These are phyloP conservation scores for Diprion similis DNA, from an alignment of 1,140 invertebrate genomes.

Conservation along the genomic window DNA sequence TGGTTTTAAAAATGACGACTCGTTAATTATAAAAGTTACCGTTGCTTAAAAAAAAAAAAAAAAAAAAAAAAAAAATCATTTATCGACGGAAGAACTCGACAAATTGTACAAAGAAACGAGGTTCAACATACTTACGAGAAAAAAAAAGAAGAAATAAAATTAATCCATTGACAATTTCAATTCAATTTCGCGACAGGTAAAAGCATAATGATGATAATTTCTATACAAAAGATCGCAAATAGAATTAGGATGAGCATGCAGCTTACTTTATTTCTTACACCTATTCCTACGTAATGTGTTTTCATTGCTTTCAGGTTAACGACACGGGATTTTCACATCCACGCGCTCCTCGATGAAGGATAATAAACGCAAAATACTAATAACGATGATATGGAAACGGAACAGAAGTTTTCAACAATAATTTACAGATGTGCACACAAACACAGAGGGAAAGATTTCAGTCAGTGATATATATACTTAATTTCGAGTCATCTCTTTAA, in stretches of 20 bases:
- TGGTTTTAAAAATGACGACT: too few relatives aligned
- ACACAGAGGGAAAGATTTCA: too few relatives aligned
- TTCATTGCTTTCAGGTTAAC: conserved; percentile 7
- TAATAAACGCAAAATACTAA: not conserved
- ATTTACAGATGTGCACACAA: too few relatives aligned
- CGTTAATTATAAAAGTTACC: too few relatives aligned
- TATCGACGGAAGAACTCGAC: too few relatives aligned
- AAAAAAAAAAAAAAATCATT: too few relatives aligned
- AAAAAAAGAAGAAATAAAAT: too few relatives aligned
- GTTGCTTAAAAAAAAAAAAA: too few relatives aligned
- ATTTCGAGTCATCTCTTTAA: not conserved
- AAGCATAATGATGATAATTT: not conserved
- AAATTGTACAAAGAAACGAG: too few relatives aligned
- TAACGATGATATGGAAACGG: not conserved
- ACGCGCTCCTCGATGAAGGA: not conserved
- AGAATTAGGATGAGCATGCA: not conserved
- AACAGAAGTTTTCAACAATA: too few relatives aligned
- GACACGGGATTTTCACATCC: not conserved
- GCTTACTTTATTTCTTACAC: conserved; percentile 4
- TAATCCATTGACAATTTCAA: not conserved
- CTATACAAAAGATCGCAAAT: not conserved
- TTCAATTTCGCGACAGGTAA: not conserved
- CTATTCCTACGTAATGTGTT: not conserved
- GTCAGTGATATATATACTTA: too few relatives aligned
- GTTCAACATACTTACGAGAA: too few relatives aligned